Percentiles rank a stretch among this genome's conserved stretches.
These are phyloP conservation scores for Furnarius figulus DNA, from an alignment of 2,113 vertebrate species.

Conservation along the genomic window DNA sequence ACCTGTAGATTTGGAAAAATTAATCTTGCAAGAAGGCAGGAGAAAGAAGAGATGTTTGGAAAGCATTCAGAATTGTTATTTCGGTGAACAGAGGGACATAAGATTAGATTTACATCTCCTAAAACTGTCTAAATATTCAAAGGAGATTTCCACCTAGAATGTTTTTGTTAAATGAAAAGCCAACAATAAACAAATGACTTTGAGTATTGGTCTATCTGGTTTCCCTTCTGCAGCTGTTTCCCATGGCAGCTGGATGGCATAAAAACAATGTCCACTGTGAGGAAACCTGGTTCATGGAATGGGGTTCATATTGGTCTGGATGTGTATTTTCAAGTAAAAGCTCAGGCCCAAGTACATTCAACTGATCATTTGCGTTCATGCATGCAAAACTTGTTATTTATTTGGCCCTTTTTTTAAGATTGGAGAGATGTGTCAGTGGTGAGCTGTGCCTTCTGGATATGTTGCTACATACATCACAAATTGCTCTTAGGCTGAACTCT, in stretches of 20 bases:
- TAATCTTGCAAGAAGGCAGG: neutral
- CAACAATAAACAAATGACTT: neutral
- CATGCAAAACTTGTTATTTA: neutral
- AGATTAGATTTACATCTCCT: neutral
- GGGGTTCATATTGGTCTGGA: neutral
- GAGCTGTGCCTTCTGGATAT: neutral
- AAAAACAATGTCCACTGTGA: neutral
- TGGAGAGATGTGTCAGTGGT: neutral
- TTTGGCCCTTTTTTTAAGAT: neutral
- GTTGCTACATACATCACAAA: neutral
- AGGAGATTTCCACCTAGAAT: neutral
- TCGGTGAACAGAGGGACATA: neutral
- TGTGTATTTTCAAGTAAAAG: neutral
- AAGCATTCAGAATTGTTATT: neutral
- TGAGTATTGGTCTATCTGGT: neutral
- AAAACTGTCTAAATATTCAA: neutral
- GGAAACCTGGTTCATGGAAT: neutral
- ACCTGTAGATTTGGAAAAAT: neutral
- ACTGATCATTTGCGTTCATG: neutral
- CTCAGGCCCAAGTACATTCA: neutral
- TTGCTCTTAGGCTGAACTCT: neutral
- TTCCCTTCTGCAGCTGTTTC: neutral
- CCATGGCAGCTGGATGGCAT: neutral
- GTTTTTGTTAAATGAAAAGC: neutral
- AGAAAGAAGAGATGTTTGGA: neutral